Evolutionary conservation across 30 jellyfish, hydroid and myxozoan species (phyloP), one percentile per base, ranked within the genome.

Genomic region (Aurelia coerulea): DNA sequence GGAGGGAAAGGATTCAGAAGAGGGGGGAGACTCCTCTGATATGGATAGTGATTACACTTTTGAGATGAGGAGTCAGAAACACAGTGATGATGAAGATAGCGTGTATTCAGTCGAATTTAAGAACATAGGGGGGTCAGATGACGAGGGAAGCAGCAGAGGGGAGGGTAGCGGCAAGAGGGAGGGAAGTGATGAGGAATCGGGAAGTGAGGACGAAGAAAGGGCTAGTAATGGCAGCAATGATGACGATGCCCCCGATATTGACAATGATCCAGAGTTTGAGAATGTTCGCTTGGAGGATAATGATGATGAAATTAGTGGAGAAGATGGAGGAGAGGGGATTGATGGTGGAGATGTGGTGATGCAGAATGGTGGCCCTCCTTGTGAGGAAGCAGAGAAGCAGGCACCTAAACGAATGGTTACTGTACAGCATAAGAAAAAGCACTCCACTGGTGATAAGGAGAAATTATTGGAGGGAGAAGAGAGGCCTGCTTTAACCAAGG

Each of bases 1-100:
- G 51, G 33, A n/a, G 11, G 79, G 42, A 52, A 33, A 33, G 17
- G 79, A 62, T 13, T 17, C 65, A 29, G 37, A 72, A 11, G 80
- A 83, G 18, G 18, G 32, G 1, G 92, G 73, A 35, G 74, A 70
- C 19, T 35, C 89, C 4, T 65, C 74, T 56, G 90, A 68, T 46
- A 85, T 83, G 12, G 92, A 83, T 32, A 83, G 92, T 42, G 92
- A 83, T 49, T 83, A 83, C 51, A 83, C 92, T 1, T 65, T 83
- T 58, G 92, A 83, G 39, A 73, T 79, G 83, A 56, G 92, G 51
- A 83, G 83, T 67, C 86, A 83, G 69, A 39, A 70, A 71, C 69
- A 42, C 29, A 70, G 89, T 79, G 92, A 83, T 39, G 92, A 83
- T 13, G 69, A 33, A 8, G 92, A 83, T 31, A 67, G 85, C 15